These are phyloP conservation scores for Tenualosa thibaudeaui DNA, from an alignment of 2,797 vertebrate species.

Conservation along the genomic window DNA sequence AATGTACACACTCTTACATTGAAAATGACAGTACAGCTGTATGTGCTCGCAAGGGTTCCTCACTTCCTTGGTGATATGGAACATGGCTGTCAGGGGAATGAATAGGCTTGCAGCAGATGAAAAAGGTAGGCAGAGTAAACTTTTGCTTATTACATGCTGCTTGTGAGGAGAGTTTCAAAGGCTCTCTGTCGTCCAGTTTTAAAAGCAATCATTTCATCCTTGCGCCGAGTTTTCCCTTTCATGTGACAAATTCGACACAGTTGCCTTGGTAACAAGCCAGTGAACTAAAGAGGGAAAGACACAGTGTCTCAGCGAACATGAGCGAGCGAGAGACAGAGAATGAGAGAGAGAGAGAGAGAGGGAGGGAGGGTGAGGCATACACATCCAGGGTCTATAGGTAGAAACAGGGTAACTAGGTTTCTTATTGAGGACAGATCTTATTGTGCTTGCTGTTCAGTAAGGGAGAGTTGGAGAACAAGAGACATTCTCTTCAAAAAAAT, in stretches of 20 bases:
- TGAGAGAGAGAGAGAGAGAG: neutral
- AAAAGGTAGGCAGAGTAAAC: conserved; percentile 20
- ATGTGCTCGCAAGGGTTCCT: neutral
- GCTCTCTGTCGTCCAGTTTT: conserved; percentile 33
- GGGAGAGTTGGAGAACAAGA: too few species aligned
- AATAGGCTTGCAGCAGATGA: neutral
- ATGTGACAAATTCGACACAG: conserved; percentile 40
- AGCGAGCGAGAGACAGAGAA: neutral
- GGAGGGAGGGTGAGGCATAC: neutral
- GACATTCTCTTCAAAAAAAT: too few species aligned
- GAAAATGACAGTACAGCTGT: conserved; percentile 46
- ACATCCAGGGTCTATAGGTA: too few species aligned
- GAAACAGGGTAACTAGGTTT: too few species aligned
- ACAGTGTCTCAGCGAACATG: conserved; percentile 12
- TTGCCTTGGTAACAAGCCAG: conserved; percentile 44
- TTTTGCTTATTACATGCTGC: conserved; percentile 37
- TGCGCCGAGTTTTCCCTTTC: neutral
- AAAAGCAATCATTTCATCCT: conserved; percentile 34
- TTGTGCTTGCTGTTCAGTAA: too few species aligned
- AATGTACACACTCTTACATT: neutral
- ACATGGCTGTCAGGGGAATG: neutral
- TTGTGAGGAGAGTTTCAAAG: conserved; percentile 42
- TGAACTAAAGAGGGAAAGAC: conserved; percentile 34
- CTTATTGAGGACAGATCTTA: too few species aligned
- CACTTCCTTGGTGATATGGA: neutral